Conservation (phyloP, 2,797 vertebrate genomes). For the Echiichthys vipera region DNA sequence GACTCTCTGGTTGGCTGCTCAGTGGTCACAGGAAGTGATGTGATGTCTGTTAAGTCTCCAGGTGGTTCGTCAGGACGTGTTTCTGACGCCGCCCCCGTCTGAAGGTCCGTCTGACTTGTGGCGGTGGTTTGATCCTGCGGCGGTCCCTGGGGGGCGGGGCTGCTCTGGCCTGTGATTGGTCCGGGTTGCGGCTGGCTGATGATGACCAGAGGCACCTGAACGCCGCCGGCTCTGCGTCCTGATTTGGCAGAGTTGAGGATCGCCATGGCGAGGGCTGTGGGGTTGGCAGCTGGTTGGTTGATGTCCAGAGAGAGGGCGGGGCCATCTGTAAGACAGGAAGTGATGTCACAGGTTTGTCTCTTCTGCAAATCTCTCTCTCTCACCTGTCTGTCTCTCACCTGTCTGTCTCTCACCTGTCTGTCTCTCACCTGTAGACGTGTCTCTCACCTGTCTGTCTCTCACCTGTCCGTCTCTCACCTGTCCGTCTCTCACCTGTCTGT, state of each 20-base stretch:
- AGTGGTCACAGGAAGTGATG: constrained; percentile 43
- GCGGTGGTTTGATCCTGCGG: neutral
- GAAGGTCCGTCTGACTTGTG: neutral
- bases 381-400: too few species aligned
- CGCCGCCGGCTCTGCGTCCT: neutral
- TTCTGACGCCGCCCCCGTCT: constrained; percentile 23
- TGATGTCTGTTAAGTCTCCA: neutral
- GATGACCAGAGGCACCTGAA: constrained; percentile 45
- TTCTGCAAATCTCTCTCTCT: too few species aligned
- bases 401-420: too few species aligned
- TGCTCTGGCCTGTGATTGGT: constrained; percentile 1
- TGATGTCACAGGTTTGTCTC: neutral
- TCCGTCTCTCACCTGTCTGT: too few species aligned
- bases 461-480: too few species aligned
- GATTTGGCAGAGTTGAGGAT: constrained; percentile 43
- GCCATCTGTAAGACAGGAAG: constrained; percentile 24
- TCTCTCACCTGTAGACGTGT: too few species aligned
- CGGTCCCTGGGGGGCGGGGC: neutral
- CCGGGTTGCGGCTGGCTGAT: constrained; percentile 49
- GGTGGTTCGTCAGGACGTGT: too few species aligned
- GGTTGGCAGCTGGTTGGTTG: constrained; percentile 33
- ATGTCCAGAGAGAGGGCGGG: constrained; percentile 17
- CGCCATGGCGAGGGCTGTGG: constrained; percentile 35
- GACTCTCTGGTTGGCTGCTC: constrained; percentile 5
- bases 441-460: too few species aligned